These are phyloP conservation scores for Callipepla californica DNA, from an alignment of 2,113 vertebrate species.

Conservation along the genomic window DNA sequence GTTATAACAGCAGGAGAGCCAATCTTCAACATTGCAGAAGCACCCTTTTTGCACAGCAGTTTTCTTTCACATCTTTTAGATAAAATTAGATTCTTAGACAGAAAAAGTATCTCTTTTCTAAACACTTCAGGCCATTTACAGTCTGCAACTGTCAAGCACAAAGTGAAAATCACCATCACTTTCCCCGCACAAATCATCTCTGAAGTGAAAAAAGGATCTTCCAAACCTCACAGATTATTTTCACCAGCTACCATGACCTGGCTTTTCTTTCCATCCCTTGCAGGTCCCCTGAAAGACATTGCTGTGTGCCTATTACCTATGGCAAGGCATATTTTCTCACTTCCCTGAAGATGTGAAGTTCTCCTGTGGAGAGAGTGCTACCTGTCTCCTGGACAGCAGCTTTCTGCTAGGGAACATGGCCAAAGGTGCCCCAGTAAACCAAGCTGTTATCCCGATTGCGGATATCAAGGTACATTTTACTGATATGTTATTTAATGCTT, in stretches of 20 bases:
- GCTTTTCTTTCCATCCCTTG: not conserved
- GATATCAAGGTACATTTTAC: not conserved
- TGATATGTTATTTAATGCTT: not conserved
- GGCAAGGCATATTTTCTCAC: not conserved
- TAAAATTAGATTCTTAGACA: not conserved
- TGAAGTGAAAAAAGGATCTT: not conserved
- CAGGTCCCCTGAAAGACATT: not conserved
- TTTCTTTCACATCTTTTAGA: not conserved
- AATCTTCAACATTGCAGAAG: not conserved
- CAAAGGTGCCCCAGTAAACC: not conserved
- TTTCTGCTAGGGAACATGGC: accelerated
- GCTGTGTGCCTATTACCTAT: not conserved
- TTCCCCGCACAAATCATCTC: not conserved
- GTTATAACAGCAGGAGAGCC: not conserved
- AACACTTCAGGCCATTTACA: not conserved
- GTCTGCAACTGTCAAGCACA: not conserved
- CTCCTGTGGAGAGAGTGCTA: accelerated
- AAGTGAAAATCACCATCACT: not conserved
- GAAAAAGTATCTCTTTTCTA: not conserved
- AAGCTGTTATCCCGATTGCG: accelerated
- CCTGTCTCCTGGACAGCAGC: not conserved
- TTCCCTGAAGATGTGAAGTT: not conserved
- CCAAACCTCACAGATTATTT: not conserved
- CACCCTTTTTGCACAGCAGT: not conserved
- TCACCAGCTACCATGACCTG: not conserved